Evolutionary conservation across 2,797 vertebrate species (phyloP).

Genomic region (Notoglanidium macrostoma): DNA sequence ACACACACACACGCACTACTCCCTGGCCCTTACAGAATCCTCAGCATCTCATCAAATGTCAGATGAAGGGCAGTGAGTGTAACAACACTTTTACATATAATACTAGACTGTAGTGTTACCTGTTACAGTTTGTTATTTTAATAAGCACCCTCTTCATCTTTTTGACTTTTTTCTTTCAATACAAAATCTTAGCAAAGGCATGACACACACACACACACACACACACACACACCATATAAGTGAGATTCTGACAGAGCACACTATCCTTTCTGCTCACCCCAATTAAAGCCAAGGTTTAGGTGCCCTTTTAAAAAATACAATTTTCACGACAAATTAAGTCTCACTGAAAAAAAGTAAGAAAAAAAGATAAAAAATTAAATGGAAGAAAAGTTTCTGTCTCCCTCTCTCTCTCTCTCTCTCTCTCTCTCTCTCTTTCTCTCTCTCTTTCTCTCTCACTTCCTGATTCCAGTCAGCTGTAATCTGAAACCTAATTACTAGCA

Average conservation of each 20-base stretch:
- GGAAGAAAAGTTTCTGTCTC: constrained; percentile 46
- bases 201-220: constrained; percentile 21
- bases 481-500: constrained; percentile 72
- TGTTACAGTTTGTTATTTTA: constrained; percentile 16
- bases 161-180: constrained; percentile 5
- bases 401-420: no score
- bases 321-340: constrained; percentile 75
- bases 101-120: not conserved
- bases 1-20: constrained; percentile 36
- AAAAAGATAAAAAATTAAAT: constrained; percentile 68
- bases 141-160: not conserved
- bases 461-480: constrained; percentile 73
- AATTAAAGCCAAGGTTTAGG: constrained; percentile 70
- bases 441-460: constrained; percentile 42
- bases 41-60: constrained; percentile 12
- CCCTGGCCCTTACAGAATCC: not conserved
- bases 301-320: constrained; percentile 72
- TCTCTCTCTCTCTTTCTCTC: not conserved
- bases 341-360: constrained; percentile 66
- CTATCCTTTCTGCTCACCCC: constrained; percentile 66
- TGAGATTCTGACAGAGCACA: constrained; percentile 56
- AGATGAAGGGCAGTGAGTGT: not conserved
- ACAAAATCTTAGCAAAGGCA: constrained; percentile 62
- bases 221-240: not conserved
- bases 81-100: not conserved